Conservation (phyloP, 2,888 invertebrate species). For the Diarsia rubi region DNA sequence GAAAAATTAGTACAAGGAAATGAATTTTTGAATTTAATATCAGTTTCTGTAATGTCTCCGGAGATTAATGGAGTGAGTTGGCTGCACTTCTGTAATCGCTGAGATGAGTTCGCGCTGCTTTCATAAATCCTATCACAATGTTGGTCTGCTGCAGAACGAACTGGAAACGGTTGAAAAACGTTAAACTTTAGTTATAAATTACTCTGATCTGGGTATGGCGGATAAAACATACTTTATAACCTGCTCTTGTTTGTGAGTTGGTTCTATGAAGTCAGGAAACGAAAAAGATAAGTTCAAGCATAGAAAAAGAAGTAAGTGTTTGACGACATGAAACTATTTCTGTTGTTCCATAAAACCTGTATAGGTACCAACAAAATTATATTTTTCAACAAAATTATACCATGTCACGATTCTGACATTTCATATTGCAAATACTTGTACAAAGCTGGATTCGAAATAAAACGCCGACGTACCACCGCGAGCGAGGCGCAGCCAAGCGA, state of each 20-base stretch:
- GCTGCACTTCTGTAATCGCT: slow-evolving; percentile 26
- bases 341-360: not conserved
- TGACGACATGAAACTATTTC: not conserved
- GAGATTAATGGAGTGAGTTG: slow-evolving; percentile 56
- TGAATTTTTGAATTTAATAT: slow-evolving; percentile 54
- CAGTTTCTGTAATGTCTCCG: slow-evolving; percentile 40
- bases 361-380: not conserved
- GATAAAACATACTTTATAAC: slow-evolving; percentile 8
- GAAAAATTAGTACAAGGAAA: slow-evolving; percentile 52
- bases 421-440: slow-evolving; percentile 20
- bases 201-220: slow-evolving; percentile 28
- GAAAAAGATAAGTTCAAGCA: not conserved
- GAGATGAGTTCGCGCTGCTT: slow-evolving; percentile 28
- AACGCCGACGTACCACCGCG: slow-evolving; percentile 6
- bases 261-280: not conserved
- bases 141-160: slow-evolving; percentile 31
- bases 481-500: slow-evolving; percentile 30
- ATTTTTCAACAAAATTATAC: not conserved
- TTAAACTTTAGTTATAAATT: slow-evolving; percentile 44
- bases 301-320: not conserved
- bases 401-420: not conserved
- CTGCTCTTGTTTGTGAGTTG: not conserved
- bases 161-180: slow-evolving; percentile 26
- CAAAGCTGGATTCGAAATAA: slow-evolving; percentile 33
- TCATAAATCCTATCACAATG: slow-evolving; percentile 40